Percentiles rank a stretch among this genome's conserved stretches.
These are phyloP conservation scores for Eilema griseolum DNA, from an alignment of 2,888 invertebrate genomes.

Conservation along the genomic window DNA sequence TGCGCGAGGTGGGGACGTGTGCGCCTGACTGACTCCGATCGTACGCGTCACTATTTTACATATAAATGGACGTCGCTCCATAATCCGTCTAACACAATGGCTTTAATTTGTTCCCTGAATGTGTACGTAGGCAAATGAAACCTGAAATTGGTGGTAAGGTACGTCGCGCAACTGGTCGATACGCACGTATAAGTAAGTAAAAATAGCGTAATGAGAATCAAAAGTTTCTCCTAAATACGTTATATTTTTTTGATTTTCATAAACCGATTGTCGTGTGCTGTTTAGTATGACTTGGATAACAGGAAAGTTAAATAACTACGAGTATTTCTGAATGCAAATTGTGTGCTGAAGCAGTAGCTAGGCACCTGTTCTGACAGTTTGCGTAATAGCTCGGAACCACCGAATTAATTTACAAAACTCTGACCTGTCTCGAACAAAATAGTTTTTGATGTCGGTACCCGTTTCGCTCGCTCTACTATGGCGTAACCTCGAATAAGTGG, in stretches of 20 bases:
- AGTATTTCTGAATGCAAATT: conserved; percentile 82
- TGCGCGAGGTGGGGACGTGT: conserved; percentile 60
- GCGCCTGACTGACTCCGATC: conserved; percentile 73
- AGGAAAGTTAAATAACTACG: conserved; percentile 82
- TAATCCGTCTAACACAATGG: conserved; percentile 84
- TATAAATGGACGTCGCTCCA: conserved; percentile 84
- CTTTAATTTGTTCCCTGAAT: conserved; percentile 80
- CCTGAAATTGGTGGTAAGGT: conserved; percentile 65
- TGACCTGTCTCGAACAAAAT: conserved; percentile 75
- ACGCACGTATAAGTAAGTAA: conserved; percentile 43
- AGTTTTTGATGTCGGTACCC: conserved; percentile 73
- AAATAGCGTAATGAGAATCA: neutral
- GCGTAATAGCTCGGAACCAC: conserved; percentile 83
- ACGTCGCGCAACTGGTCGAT: conserved; percentile 25
- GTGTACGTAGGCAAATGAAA: conserved; percentile 76
- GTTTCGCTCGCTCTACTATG: conserved; percentile 56
- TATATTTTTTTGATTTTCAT: conserved; percentile 9
- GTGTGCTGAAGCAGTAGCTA: conserved; percentile 67
- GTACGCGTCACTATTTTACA: conserved; percentile 84
- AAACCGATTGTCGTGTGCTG: conserved; percentile 61
- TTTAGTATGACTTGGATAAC: conserved; percentile 75
- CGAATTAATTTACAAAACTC: conserved; percentile 84
- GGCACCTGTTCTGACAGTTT: conserved; percentile 84
- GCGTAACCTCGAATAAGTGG: conserved; percentile 53
- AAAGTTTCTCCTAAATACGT: neutral